These are phyloP conservation scores for Oedothorax gibbosus DNA, from an alignment of 1,140 invertebrate genomes.

Conservation along the genomic window DNA sequence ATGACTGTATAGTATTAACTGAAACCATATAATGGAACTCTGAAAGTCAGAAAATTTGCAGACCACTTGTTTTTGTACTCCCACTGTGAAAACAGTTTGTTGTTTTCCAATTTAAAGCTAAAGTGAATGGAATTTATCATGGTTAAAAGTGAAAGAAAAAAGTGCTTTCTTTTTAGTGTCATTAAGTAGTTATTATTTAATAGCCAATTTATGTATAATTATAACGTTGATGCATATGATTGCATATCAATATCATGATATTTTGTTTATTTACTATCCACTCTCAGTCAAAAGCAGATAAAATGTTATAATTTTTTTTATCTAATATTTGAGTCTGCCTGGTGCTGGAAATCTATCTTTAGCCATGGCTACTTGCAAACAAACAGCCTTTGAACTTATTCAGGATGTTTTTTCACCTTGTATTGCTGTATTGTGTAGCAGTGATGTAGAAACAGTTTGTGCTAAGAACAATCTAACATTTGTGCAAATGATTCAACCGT, in stretches of 20 bases:
- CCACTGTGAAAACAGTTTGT: background rate
- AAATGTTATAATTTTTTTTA: background rate
- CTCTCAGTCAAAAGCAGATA: background rate
- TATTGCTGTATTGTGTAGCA: slow-evolving; percentile 85
- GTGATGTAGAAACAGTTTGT: slow-evolving; percentile 83
- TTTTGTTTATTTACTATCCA: background rate
- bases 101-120: background rate
- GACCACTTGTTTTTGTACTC: slow-evolving; percentile 17
- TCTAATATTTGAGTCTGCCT: background rate
- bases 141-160: slow-evolving; percentile 6
- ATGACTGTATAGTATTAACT: background rate
- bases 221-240: background rate
- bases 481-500: slow-evolving; percentile 90
- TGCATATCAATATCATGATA: background rate
- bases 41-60: slow-evolving; percentile 28
- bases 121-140: slow-evolving; percentile 5
- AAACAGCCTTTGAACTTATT: slow-evolving; percentile 84
- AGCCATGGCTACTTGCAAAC: slow-evolving; percentile 69
- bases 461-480: slow-evolving; percentile 92
- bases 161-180: background rate
- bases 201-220: background rate
- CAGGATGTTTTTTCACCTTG: slow-evolving; percentile 89
- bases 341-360: background rate
- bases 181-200: slow-evolving; percentile 10
- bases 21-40: slow-evolving; percentile 6